phyloP scores from a whole-genome alignment of 2,888 invertebrate genomes.

The Agrochola macilenta region DNA sequence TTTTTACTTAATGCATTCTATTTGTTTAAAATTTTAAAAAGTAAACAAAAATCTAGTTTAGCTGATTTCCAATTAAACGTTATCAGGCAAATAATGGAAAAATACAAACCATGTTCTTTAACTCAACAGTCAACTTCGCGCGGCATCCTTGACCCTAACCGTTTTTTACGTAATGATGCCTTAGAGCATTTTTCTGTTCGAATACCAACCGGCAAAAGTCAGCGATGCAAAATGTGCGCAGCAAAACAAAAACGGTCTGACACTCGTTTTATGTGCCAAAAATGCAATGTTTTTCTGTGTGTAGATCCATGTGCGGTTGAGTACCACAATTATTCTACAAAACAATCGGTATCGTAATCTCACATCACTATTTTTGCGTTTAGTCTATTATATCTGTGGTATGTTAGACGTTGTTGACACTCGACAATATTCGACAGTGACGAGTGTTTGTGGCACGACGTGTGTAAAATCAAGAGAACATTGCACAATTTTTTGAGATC shows the following conservation, averaged over 20 bases:
- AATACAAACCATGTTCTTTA: conserved; percentile 18
- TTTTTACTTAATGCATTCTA: conserved; percentile 40
- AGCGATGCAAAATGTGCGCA: conserved; percentile 39
- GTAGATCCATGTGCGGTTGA: conserved; percentile 28
- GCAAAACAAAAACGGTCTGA: conserved; percentile 29
- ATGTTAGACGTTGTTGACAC: conserved; percentile 1
- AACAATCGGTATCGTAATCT: conserved; percentile 8
- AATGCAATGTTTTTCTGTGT: conserved; percentile 37
- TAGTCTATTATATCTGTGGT: conserved; percentile 27
- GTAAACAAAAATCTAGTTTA: conserved; percentile 15
- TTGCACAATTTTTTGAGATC: background rate
- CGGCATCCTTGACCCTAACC: conserved; percentile 22
- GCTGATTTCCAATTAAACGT: conserved; percentile 39
- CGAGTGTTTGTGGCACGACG: conserved; percentile 12
- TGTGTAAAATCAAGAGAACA: conserved; percentile 20
- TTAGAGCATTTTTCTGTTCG: conserved; percentile 22
- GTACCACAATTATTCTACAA: conserved; percentile 26
- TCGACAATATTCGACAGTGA: conserved; percentile 2
- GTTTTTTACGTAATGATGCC: conserved; percentile 19
- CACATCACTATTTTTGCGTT: conserved; percentile 31
- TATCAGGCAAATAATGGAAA: conserved; percentile 29
- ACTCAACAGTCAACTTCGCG: conserved; percentile 25
- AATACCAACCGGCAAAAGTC: conserved; percentile 33
- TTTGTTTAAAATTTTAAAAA: conserved; percentile 7
- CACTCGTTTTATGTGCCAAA: conserved; percentile 33